phyloP scores from a whole-genome alignment of 2,113 vertebrate genomes.

The Nesogale talazaci region DNA sequence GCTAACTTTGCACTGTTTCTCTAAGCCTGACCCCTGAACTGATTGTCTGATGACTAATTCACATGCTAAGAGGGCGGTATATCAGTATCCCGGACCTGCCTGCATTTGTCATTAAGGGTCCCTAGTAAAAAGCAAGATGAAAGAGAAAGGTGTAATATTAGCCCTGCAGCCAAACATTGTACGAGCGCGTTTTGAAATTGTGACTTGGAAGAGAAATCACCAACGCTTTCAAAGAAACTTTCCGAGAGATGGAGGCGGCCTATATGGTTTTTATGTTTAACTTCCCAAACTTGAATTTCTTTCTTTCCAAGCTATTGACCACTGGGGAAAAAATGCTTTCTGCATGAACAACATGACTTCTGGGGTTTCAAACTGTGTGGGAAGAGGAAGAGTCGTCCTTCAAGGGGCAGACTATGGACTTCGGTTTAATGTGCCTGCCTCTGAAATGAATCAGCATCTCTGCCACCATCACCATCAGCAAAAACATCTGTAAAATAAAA shows the following conservation, averaged over 20 bases:
- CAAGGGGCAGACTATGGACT: neutral
- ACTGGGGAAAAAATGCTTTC: neutral
- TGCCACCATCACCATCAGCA: neutral
- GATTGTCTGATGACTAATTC: constrained; percentile 94
- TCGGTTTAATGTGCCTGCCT: neutral
- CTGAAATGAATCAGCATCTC: constrained; percentile 6
- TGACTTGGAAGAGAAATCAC: constrained; percentile 81
- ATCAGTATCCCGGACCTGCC: constrained; percentile 92
- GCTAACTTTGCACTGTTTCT: constrained; percentile 89
- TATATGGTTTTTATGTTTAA: neutral
- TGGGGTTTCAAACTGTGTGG: constrained; percentile 6
- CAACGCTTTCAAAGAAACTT: constrained; percentile 80
- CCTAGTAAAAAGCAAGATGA: constrained; percentile 93
- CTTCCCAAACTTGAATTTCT: neutral
- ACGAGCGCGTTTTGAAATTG: constrained; percentile 83
- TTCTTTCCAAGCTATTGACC: constrained; percentile 33
- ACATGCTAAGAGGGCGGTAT: constrained; percentile 90
- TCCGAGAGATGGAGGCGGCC: constrained; percentile 66
- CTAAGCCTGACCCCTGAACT: constrained; percentile 93
- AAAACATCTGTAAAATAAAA: neutral
- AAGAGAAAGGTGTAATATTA: constrained; percentile 89
- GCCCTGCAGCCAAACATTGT: constrained; percentile 83
- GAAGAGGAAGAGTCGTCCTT: neutral
- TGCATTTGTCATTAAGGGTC: constrained; percentile 96
- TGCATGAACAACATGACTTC: neutral